Evolutionary conservation across 2,797 vertebrate genomes (phyloP).

Genomic region (Acridotheres tristis): DNA sequence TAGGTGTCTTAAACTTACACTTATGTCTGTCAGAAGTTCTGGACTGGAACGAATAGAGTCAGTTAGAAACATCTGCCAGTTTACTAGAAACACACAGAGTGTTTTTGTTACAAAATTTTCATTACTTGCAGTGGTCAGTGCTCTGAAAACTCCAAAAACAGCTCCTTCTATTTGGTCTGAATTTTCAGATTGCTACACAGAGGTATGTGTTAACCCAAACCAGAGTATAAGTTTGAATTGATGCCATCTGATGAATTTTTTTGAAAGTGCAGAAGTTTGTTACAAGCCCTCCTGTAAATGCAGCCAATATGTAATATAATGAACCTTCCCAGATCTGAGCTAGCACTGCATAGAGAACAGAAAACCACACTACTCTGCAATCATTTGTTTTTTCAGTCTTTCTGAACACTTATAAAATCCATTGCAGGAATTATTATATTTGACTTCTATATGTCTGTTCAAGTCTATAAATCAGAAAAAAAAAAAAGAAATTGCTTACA

Average conservation of each 20-base stretch:
- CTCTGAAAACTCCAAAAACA: background rate
- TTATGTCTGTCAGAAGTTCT: background rate
- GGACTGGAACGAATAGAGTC: background rate
- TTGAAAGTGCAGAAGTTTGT: background rate
- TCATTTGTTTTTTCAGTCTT: background rate
- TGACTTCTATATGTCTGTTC: background rate
- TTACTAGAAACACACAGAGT: background rate
- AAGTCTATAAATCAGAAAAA: background rate
- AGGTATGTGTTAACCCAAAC: background rate
- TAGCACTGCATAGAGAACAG: background rate
- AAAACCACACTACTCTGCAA: background rate
- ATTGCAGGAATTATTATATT: background rate
- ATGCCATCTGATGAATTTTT: background rate
- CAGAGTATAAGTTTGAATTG: background rate
- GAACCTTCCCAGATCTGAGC: background rate
- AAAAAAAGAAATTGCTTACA: background rate
- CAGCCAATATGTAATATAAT: background rate
- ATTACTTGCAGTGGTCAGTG: background rate
- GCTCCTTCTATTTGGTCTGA: background rate
- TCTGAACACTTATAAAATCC: background rate
- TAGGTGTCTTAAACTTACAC: background rate
- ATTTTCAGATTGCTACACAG: background rate
- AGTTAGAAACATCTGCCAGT: background rate
- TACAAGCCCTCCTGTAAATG: background rate
- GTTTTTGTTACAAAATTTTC: background rate